Evolutionary conservation across 2,797 vertebrate genomes (phyloP).

Genomic region (Sphenodon punctatus): DNA sequence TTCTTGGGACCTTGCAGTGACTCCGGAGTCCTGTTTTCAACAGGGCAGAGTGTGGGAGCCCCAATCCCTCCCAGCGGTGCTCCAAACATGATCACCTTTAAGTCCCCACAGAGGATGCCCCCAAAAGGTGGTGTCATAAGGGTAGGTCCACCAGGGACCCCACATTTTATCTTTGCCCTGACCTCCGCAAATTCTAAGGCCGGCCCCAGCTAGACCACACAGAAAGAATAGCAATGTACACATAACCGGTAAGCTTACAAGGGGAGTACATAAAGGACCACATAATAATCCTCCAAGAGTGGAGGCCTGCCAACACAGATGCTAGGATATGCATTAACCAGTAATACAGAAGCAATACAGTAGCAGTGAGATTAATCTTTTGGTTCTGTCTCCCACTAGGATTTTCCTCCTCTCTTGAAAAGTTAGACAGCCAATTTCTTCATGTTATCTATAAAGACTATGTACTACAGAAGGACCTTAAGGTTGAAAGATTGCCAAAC

Average conservation of each 20-base stretch:
- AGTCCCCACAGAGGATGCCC: too few relatives aligned
- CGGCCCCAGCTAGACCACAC: too few relatives aligned
- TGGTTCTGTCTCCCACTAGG: background rate
- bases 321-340: background rate
- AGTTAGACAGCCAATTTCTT: background rate
- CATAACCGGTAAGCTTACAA: background rate
- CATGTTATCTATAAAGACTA: background rate
- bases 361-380: background rate
- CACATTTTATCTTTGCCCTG: too few relatives aligned
- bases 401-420: background rate
- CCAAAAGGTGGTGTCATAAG: too few relatives aligned
- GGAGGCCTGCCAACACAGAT: background rate
- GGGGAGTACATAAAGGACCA: background rate
- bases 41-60: too few relatives aligned
- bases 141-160: too few relatives aligned
- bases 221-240: fast-evolving
- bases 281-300: background rate
- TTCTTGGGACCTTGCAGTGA: too few relatives aligned
- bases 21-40: too few relatives aligned
- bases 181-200: too few relatives aligned
- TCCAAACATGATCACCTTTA: too few relatives aligned
- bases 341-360: background rate
- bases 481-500: background rate
- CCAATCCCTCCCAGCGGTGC: too few relatives aligned
- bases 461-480: background rate